These are phyloP conservation scores for Pygocentrus nattereri DNA, from an alignment of 2,797 vertebrate genomes.

Conservation along the genomic window DNA sequence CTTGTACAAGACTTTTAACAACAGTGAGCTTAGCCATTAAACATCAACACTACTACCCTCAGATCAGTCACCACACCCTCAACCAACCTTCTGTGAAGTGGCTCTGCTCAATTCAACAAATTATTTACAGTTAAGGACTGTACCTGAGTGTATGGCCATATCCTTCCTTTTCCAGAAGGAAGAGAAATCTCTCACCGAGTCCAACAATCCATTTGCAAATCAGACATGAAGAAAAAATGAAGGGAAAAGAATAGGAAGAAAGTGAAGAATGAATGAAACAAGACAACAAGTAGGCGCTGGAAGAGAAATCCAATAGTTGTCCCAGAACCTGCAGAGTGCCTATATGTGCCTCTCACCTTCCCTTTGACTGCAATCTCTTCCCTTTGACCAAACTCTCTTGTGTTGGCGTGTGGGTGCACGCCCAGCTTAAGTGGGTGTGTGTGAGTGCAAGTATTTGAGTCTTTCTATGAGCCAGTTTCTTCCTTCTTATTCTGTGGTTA, in stretches of 20 bases:
- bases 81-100: slow-evolving; percentile 15
- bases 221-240: not conserved
- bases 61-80: slow-evolving; percentile 37
- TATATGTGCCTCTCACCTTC: slow-evolving; percentile 61
- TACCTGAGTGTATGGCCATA: slow-evolving; percentile 79
- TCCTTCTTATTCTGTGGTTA: slow-evolving; percentile 63
- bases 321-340: slow-evolving; percentile 35
- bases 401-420: slow-evolving; percentile 73
- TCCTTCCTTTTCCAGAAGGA: slow-evolving; percentile 63
- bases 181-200: slow-evolving; percentile 50
- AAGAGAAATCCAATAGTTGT: slow-evolving; percentile 22
- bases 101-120: not conserved
- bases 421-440: slow-evolving; percentile 58
- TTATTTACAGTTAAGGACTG: not conserved
- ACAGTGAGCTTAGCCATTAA: slow-evolving; percentile 32
- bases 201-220: slow-evolving; percentile 64
- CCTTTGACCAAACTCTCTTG: slow-evolving; percentile 28
- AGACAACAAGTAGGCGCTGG: not conserved
- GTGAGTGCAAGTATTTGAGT: slow-evolving; percentile 42
- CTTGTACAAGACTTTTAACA: slow-evolving; percentile 16
- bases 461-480: slow-evolving; percentile 35
- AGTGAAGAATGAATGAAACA: slow-evolving; percentile 29
- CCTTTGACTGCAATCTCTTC: slow-evolving; percentile 54
- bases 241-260: slow-evolving; percentile 27
- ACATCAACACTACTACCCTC: slow-evolving; percentile 14